phyloP scores from a whole-genome alignment of 2,888 invertebrate species.

The Drosophila picticornis region DNA sequence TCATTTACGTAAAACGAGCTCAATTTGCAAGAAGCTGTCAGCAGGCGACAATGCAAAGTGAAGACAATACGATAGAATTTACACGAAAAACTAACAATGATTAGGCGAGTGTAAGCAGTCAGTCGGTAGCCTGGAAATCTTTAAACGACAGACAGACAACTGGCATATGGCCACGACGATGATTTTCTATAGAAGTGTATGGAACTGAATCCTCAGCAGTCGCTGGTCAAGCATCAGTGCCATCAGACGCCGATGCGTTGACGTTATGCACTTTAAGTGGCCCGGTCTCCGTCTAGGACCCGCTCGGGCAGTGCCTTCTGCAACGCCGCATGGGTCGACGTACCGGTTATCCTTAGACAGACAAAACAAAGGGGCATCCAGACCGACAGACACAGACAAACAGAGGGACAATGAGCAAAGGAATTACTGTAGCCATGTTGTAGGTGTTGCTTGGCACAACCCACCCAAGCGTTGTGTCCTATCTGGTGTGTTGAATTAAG shows the following conservation, averaged over 20 bases:
- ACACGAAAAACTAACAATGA: slow-evolving; percentile 62
- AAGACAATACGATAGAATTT: slow-evolving; percentile 44
- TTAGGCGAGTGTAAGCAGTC: slow-evolving; percentile 47
- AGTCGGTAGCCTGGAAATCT: slow-evolving; percentile 60
- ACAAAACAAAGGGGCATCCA: slow-evolving; percentile 22
- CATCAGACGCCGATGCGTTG: slow-evolving; percentile 23
- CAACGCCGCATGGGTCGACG: slow-evolving; percentile 71
- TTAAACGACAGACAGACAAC: slow-evolving; percentile 34
- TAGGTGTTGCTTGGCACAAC: slow-evolving; percentile 71
- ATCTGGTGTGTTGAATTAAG: slow-evolving; percentile 34
- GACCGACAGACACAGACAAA: slow-evolving; percentile 20
- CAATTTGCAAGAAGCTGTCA: slow-evolving; percentile 59
- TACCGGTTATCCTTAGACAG: slow-evolving; percentile 30
- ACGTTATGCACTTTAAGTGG: slow-evolving; percentile 64
- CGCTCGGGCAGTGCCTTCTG: slow-evolving; percentile 56
- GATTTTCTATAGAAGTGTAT: slow-evolving; percentile 61
- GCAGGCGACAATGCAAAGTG: slow-evolving; percentile 40
- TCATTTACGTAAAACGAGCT: slow-evolving; percentile 55
- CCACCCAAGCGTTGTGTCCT: slow-evolving; percentile 52
- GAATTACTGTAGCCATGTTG: slow-evolving; percentile 53
- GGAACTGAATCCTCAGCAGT: slow-evolving; percentile 48
- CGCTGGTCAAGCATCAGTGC: slow-evolving; percentile 67
- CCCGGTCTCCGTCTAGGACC: slow-evolving; percentile 20
- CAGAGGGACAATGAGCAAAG: slow-evolving; percentile 10
- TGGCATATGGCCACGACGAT: slow-evolving; percentile 61